These are phyloP conservation scores for Dryobotodes eremita DNA, from an alignment of 2,888 invertebrate species.

Conservation along the genomic window DNA sequence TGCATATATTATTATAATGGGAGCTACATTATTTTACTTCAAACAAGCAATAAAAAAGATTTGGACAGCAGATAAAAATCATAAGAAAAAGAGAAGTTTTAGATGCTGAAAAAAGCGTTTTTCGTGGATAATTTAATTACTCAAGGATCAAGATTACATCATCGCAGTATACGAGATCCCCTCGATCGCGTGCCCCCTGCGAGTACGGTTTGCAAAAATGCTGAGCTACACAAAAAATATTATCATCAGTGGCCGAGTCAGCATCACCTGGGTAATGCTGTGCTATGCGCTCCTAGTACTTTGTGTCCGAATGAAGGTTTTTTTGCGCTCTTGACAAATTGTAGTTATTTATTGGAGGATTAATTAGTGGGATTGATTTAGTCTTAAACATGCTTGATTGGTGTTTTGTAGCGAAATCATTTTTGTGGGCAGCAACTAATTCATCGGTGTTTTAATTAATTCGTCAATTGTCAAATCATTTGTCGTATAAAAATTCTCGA, in stretches of 20 bases:
- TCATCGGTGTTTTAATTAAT: no score
- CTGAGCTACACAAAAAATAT: constrained; percentile 72
- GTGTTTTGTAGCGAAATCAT: background rate
- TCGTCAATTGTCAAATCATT: background rate
- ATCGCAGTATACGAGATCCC: constrained; percentile 65
- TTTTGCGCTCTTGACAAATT: background rate
- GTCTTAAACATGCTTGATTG: background rate
- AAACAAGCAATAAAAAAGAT: background rate
- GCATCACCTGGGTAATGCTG: constrained; percentile 58
- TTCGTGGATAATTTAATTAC: constrained; percentile 58
- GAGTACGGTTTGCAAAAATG: constrained; percentile 76
- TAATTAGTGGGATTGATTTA: background rate
- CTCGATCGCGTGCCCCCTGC: constrained; percentile 73
- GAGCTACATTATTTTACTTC: background rate
- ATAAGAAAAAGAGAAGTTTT: background rate
- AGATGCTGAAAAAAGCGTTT: background rate
- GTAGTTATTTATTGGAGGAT: background rate
- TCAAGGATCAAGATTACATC: constrained; percentile 69
- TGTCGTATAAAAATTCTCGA: background rate
- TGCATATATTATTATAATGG: constrained; percentile 20
- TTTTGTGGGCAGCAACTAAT: background rate
- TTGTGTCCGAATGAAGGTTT: background rate
- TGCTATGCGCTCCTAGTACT: constrained; percentile 52
- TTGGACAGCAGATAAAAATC: background rate
- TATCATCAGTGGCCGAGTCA: constrained; percentile 66